phyloP scores from a whole-genome alignment of 2,113 vertebrate genomes.

The Corydoras maculifer region DNA sequence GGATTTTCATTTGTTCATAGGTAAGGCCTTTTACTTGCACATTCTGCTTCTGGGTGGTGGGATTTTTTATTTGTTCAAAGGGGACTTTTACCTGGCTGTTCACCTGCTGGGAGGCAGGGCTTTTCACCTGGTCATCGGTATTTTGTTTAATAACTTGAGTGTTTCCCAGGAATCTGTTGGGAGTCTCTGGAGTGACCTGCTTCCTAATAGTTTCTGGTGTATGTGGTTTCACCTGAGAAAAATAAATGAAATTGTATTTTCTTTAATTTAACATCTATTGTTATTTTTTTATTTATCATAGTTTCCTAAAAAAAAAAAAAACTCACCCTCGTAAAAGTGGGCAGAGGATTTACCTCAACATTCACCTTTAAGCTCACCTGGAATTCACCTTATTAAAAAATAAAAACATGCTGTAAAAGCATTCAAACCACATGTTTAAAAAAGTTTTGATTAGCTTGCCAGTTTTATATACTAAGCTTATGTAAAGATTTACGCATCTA shows the following conservation, averaged over 20 bases:
- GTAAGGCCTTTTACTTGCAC: background rate
- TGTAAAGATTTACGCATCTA: no score
- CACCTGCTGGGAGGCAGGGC: background rate
- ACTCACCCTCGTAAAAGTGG: constrained; percentile 1
- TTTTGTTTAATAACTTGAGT: background rate
- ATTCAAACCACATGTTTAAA: no score
- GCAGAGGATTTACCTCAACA: constrained; percentile 11
- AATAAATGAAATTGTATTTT: constrained; percentile 2
- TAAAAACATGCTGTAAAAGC: constrained; percentile 16
- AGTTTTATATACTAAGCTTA: no score
- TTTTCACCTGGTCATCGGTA: background rate
- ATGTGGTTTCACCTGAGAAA: constrained; percentile 47
- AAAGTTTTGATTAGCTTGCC: no score
- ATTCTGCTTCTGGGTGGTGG: background rate
- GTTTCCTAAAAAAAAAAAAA: background rate
- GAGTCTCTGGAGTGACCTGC: constrained; percentile 26
- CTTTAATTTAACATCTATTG: background rate
- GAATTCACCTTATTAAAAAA: constrained; percentile 51
- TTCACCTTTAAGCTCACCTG: constrained; percentile 30
- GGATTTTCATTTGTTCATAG: background rate
- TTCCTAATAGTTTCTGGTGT: constrained; percentile 26
- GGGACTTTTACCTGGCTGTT: background rate
- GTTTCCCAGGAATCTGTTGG: background rate
- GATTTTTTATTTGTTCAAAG: background rate
- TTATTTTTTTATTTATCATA: background rate